phyloP scores from a whole-genome alignment of 1,140 invertebrate species.

The Periplaneta americana region DNA sequence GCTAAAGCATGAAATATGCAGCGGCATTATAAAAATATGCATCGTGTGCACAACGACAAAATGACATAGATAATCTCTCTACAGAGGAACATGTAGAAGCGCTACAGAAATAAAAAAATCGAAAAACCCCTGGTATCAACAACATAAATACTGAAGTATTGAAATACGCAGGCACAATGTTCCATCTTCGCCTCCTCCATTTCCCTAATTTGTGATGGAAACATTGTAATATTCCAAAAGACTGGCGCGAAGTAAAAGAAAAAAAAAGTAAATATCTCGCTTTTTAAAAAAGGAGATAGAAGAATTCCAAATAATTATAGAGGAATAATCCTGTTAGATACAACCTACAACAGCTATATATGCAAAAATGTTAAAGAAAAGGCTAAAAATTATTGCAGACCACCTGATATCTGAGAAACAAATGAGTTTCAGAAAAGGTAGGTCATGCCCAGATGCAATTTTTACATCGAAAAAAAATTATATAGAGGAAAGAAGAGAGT shows the following conservation, averaged over 20 bases:
- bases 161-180: not conserved
- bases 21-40: too few relatives aligned
- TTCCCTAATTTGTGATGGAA: not conserved
- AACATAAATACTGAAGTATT: not conserved
- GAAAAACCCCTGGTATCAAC: not conserved
- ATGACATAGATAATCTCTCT: not conserved
- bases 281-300: not conserved
- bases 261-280: too few relatives aligned
- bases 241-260: not conserved
- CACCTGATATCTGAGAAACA: not conserved
- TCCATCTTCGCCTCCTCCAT: not conserved
- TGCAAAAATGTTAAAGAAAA: too few relatives aligned
- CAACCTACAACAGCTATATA: not conserved
- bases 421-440: not conserved
- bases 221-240: not conserved
- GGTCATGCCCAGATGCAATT: not conserved
- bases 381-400: not conserved
- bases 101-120: not conserved
- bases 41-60: too few relatives aligned
- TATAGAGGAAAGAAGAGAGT: not conserved
- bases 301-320: not conserved
- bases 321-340: not conserved
- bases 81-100: not conserved
- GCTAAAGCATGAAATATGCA: too few relatives aligned
- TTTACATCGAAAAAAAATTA: not conserved